Conservation (phyloP, 2,888 invertebrate genomes). For the Saturnia japonica region DNA sequence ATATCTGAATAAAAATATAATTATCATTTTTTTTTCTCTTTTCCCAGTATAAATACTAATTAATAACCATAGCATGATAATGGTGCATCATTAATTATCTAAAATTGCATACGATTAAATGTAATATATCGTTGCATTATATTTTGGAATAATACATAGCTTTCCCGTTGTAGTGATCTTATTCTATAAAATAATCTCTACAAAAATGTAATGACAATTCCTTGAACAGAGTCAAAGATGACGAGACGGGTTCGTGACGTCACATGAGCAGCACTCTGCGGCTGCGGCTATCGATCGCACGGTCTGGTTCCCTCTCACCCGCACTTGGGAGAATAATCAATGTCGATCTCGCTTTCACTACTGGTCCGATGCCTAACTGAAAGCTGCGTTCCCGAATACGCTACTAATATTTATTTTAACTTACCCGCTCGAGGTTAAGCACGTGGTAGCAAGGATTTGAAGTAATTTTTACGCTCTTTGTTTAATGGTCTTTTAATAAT, state of each 20-base stretch:
- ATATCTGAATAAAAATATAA: neutral
- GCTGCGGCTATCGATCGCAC: constrained; percentile 82
- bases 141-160: neutral
- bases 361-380: constrained; percentile 58
- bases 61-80: neutral
- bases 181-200: constrained; percentile 15
- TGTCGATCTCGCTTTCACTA: constrained; percentile 58
- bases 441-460: constrained; percentile 56
- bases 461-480: neutral
- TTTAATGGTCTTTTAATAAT: neutral
- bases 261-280: constrained; percentile 78
- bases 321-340: constrained; percentile 50
- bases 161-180: neutral
- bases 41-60: neutral
- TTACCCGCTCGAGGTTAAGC: constrained; percentile 67
- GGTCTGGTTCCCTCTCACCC: constrained; percentile 66
- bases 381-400: constrained; percentile 77
- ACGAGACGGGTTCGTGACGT: constrained; percentile 79
- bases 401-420: constrained; percentile 82
- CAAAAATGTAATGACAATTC: constrained; percentile 74
- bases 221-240: constrained; percentile 77
- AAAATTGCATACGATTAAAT: neutral
- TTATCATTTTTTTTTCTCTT: neutral
- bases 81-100: too few relatives aligned
- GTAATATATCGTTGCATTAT: neutral